Base-by-base conservation (phyloP, 2,797 vertebrate genomes). In the Acridotheres tristis region DNA sequence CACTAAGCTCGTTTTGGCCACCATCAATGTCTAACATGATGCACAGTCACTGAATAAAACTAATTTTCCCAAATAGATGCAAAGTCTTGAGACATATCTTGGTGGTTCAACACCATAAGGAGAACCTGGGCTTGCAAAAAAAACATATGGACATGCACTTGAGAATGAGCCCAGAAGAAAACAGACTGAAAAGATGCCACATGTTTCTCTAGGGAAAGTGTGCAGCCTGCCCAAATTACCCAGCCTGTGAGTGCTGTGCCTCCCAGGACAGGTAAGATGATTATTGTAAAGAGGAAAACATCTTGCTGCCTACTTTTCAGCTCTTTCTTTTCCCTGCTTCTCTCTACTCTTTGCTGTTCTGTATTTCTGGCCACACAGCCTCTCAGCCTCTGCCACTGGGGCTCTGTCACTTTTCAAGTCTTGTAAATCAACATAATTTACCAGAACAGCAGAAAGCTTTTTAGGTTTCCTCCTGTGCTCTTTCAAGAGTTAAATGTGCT, bases 401-500 rank as follows among this genome's bases (percentile, higher is more conserved):
- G 30, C 43, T 88, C 71, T 91, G 82, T 27, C 30, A 81, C 30
- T 69, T 94, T 47, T 63, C 90, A 82, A 85, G 14, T 62, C 55
- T 75, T 81, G 55, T 63, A 94, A 93, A 94, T 88, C 51, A 81
- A 32, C 58, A 55, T 75, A 58, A 75, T 30, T 67, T 83, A 65
- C 25, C 43, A 84, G 51, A 91, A 69, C 10, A 86, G 80, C 80
- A 90, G 62, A 90, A 90, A 88, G 69, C 76, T 69, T 69, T 53
- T 21, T 17, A 90, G 58, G 23, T 78, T 88, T 93, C 77, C 80
- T 86, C 66, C 79, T 76, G 88, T 90, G 96, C 73, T 88, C 83
- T 72, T 77, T 86, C 83, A 91, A 72, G 88, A 84, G 66, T 88
- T 94, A 81, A 94, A 93, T 59, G 51, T 57, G 55, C 16, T 77